phyloP scores from a whole-genome alignment of 2,888 invertebrate genomes.

The Agonopterix heracliana region DNA sequence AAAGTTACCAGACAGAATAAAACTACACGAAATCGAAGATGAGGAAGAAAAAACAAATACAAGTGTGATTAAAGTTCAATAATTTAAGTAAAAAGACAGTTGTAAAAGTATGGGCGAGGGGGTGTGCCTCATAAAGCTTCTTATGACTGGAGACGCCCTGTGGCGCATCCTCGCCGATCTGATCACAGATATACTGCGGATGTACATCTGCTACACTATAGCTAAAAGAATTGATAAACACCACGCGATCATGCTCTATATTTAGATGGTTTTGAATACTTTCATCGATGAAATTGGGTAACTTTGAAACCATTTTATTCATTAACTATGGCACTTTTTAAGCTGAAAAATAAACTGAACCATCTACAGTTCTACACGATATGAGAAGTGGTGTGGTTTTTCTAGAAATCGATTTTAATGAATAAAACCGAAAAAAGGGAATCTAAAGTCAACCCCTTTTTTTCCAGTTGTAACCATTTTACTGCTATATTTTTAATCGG shows the following conservation, averaged over 20 bases:
- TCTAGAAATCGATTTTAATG: too few relatives aligned
- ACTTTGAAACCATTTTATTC: too few relatives aligned
- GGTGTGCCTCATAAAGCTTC: slow-evolving; percentile 47
- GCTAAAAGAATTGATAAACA: slow-evolving; percentile 1
- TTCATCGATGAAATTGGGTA: too few relatives aligned
- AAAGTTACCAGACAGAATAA: slow-evolving; percentile 7
- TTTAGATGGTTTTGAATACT: not conserved
- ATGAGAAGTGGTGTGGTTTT: too few relatives aligned
- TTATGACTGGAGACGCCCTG: slow-evolving; percentile 50
- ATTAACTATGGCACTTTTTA: too few relatives aligned
- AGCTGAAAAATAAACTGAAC: too few relatives aligned
- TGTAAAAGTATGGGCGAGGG: slow-evolving; percentile 34
- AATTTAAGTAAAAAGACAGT: slow-evolving; percentile 42
- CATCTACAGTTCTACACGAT: too few relatives aligned
- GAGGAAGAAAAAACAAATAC: slow-evolving; percentile 24
- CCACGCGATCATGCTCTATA: slow-evolving; percentile 5
- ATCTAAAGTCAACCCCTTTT: too few relatives aligned
- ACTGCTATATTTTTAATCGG: too few relatives aligned
- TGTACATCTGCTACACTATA: not conserved
- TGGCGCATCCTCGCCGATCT: slow-evolving; percentile 26
- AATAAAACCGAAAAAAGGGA: too few relatives aligned
- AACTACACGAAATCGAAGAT: slow-evolving; percentile 21
- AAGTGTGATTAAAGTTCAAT: slow-evolving; percentile 40
- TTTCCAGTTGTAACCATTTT: too few relatives aligned
- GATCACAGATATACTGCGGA: slow-evolving; percentile 31